Evolutionary conservation across 2,797 vertebrate species (phyloP).

Genomic region (Brachyalestes nurse): DNA sequence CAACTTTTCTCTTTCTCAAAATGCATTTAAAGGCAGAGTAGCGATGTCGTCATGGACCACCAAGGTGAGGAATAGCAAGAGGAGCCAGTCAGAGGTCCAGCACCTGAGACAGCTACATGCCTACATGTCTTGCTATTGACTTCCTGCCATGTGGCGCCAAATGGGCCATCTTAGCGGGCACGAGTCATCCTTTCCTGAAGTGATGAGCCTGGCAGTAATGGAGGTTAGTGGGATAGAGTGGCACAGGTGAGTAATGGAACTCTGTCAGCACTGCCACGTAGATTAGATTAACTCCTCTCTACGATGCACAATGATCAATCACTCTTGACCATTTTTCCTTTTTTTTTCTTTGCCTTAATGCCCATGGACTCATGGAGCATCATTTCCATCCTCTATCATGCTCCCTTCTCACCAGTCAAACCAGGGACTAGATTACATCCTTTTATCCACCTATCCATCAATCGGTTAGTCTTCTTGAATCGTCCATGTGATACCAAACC

Average conservation of each 20-base stretch:
- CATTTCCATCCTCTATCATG: too few relatives aligned
- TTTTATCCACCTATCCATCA: neutral
- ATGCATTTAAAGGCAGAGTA: constrained; percentile 1
- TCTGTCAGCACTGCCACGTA: neutral
- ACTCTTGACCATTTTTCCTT: constrained; percentile 3
- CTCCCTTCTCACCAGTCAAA: neutral
- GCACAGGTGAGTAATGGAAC: constrained; percentile 10
- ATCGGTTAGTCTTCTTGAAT: neutral
- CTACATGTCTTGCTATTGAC: constrained; percentile 24
- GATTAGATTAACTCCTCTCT: constrained; percentile 27
- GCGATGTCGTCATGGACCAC: neutral
- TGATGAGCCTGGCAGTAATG: neutral
- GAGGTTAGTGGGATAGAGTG: constrained; percentile 9
- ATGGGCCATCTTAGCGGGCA: constrained; percentile 10
- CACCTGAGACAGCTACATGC: neutral
- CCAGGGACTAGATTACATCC: neutral
- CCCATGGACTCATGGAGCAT: neutral
- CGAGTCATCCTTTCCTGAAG: neutral
- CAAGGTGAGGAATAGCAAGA: neutral
- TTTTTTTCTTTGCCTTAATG: neutral
- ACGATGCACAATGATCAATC: constrained; percentile 15
- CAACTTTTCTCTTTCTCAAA: neutral
- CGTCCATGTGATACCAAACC: neutral
- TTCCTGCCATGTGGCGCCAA: constrained; percentile 4
- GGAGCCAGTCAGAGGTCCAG: neutral